Conservation (phyloP, 64 coral and sea anemone genomes). For the Montipora cactus region DNA sequence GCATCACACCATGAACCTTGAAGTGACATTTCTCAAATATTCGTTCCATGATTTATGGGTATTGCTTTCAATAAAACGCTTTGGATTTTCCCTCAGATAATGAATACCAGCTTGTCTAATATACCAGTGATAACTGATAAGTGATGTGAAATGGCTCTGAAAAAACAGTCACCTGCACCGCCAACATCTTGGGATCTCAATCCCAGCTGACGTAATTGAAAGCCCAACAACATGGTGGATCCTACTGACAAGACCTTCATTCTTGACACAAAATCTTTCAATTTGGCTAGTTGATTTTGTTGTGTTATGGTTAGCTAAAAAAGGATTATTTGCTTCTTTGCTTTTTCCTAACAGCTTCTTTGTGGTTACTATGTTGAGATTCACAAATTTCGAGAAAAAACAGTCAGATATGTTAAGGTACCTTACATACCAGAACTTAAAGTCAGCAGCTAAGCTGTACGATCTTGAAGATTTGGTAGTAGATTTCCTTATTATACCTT, state of each 20-base stretch:
- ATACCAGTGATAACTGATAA: background rate
- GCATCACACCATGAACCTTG: too few relatives aligned
- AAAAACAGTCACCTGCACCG: too few relatives aligned
- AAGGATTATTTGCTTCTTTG: background rate
- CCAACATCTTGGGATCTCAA: background rate
- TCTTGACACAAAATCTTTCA: constrained; percentile 11
- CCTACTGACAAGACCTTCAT: constrained; percentile 2
- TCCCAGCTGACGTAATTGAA: constrained; percentile 15
- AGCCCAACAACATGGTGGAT: constrained; percentile 1
- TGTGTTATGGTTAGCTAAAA: background rate
- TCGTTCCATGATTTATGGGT: too few relatives aligned
- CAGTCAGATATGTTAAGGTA: constrained; percentile 17
- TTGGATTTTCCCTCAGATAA: too few relatives aligned
- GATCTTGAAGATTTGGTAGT: background rate
- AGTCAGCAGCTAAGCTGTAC: constrained; percentile 11
- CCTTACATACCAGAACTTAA: constrained; percentile 31
- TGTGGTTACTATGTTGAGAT: background rate
- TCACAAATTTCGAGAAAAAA: constrained; percentile 1
- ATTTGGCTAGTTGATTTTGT: background rate
- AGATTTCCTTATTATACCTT: constrained; percentile 19
- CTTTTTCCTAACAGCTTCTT: background rate
- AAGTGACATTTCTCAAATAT: too few relatives aligned
- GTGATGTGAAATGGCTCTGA: background rate
- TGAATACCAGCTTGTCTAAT: too few relatives aligned
- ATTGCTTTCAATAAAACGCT: too few relatives aligned